Evolutionary conservation across 35 echinoderm and acorn worm genomes (phyloP), one percentile per base, ranked within the genome.

Genomic region (Amphiura filiformis): DNA sequence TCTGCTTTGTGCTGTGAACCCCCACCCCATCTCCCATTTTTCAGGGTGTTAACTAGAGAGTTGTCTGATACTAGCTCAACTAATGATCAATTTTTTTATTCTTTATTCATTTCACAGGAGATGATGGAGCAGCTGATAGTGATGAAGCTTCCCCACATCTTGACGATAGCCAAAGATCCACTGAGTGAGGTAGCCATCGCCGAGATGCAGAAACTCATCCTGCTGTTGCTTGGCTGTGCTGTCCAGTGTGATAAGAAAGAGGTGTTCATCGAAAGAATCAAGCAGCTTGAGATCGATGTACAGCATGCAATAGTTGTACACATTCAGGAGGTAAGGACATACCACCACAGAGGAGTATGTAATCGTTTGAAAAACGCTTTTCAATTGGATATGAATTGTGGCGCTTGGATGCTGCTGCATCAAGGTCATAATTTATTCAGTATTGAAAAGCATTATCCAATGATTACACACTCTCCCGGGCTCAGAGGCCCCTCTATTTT

Each of bases 221-320:
- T 99, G 1, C 80, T 99, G 37, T 90, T 99, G 90, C 87, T 99
- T 40, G 96, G 96, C 0, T 99, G 96, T 39, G 96, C 93, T 40
- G 96, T 99, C 18, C 96, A 99, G 90, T 94, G 90, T 57, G 93
- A 94, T 30, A 86, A 92, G 93, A 99, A 99, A 65, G 93, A 99
- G 57, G 83, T 95, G 65, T 99, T 99, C 84, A 95, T 99, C 65
- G 96, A 99, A 57, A 86, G 90, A n/a, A 99, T 99, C 49, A 99
- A 99, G 85, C 87, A 87, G 38, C 85, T 99, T 22, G 96, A 99
- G 79, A 86, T 99, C 32, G 87, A 94, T 82, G 96, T 99, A 22
- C 96, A 99, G 77, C 96, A 99, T 86, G 92, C 93, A 36, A 99
- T 99, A 77, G 96, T 99, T 15, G 39, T 92, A 20, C 90, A 99